Evolutionary conservation across 2,888 invertebrate species (phyloP).

Genomic region (Tiliacea citrago): DNA sequence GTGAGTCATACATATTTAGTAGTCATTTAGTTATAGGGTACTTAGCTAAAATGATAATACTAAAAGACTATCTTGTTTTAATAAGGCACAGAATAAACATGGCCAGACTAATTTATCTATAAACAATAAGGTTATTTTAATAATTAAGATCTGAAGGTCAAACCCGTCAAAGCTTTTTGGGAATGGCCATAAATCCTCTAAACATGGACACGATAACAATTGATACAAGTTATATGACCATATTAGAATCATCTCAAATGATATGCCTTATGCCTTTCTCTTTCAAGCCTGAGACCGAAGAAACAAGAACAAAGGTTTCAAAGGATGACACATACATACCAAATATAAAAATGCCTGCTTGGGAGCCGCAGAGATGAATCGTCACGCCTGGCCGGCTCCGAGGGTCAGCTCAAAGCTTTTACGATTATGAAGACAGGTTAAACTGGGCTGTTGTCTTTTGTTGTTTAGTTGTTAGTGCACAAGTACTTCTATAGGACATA

Average conservation of each 20-base stretch:
- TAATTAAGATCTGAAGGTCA: too few relatives aligned
- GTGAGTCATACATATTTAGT: constrained; percentile 12
- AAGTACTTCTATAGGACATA: too few relatives aligned
- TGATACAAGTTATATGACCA: background rate
- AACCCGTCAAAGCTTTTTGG: background rate
- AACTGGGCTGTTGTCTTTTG: constrained; percentile 4
- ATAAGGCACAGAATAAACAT: background rate
- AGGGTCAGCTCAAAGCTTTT: constrained; percentile 63
- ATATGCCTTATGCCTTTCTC: background rate
- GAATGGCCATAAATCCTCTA: background rate
- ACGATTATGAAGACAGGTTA: constrained; percentile 50
- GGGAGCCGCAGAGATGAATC: constrained; percentile 47
- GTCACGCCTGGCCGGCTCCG: constrained; percentile 43
- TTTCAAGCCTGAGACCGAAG: background rate
- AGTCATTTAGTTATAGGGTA: background rate
- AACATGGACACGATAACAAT: background rate
- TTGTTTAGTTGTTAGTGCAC: constrained; percentile 16
- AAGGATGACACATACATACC: constrained; percentile 43
- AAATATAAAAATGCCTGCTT: constrained; percentile 33
- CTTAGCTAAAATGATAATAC: background rate
- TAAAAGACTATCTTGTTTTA: background rate
- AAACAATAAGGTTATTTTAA: background rate
- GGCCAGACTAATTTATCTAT: background rate
- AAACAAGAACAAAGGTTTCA: constrained; percentile 40
- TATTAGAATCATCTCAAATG: background rate